A percentile compares a stretch with the other conserved stretches of the same genome.
phyloP scores from a whole-genome alignment of 2,113 vertebrate species.

The Eretmochelys imbricata region DNA sequence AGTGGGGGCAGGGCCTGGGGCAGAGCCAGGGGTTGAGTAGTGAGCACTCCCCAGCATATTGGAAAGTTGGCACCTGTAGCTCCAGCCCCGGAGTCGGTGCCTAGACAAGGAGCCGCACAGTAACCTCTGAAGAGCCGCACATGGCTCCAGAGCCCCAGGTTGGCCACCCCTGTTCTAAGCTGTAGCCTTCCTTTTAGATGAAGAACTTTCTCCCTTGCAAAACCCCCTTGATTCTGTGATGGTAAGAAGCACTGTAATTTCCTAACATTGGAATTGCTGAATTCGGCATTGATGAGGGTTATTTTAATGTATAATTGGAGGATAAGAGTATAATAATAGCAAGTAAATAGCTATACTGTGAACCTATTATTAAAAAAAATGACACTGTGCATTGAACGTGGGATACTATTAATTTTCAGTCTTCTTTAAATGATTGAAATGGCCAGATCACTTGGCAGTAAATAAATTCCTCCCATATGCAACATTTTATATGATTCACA shows the following conservation, averaged over 20 bases:
- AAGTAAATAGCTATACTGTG: constrained; percentile 57
- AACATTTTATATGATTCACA: not conserved
- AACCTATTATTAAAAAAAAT: constrained; percentile 58
- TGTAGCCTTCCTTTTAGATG: constrained; percentile 41
- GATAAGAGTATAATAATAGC: constrained; percentile 55
- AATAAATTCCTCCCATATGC: constrained; percentile 20
- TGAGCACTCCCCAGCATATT: too few species aligned
- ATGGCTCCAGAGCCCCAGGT: too few species aligned
- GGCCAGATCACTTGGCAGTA: constrained; percentile 46
- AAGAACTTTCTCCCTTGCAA: constrained; percentile 48
- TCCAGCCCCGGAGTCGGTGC: too few species aligned
- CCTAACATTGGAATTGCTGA: constrained; percentile 50
- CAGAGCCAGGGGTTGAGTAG: too few species aligned
- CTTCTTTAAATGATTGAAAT: constrained; percentile 5
- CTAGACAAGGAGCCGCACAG: too few species aligned
- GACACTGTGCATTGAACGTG: not conserved
- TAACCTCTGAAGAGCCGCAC: too few species aligned
- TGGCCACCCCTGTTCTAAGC: not conserved
- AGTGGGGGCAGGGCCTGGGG: too few species aligned
- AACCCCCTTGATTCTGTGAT: constrained; percentile 13
- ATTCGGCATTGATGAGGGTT: constrained; percentile 59
- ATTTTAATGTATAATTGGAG: constrained; percentile 58
- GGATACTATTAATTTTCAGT: constrained; percentile 43
- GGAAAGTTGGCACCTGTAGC: too few species aligned
- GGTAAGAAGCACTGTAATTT: constrained; percentile 53